Percentiles rank a stretch among this genome's conserved stretches.
Conservation (phyloP, 2,113 vertebrate genomes). For the Sylvietta virens region DNA sequence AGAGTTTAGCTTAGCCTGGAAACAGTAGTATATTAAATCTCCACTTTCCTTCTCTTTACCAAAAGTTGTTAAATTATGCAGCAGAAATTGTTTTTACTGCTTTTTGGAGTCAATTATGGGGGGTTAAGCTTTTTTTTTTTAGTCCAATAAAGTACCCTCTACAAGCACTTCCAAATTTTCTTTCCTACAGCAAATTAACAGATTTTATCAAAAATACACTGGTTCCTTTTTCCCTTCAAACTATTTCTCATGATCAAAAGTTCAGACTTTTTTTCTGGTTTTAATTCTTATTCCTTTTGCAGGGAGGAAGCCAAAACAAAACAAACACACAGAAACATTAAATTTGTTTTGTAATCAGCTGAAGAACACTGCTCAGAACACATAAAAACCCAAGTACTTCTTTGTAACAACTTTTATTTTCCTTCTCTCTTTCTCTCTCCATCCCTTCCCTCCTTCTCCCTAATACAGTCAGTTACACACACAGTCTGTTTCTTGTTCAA, state of each 20-base stretch:
- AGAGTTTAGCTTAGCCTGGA: neutral
- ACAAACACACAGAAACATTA: neutral
- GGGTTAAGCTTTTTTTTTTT: neutral
- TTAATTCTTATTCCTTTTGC: neutral
- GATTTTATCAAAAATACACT: neutral
- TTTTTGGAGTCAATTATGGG: neutral
- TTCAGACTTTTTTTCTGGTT: neutral
- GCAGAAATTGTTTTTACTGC: neutral
- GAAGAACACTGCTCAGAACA: neutral
- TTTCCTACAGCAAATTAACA: neutral
- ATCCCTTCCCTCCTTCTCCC: neutral
- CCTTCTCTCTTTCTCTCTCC: neutral
- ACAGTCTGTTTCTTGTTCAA: neutral
- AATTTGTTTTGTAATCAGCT: neutral
- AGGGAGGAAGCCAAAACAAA: neutral
- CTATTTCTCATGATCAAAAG: neutral
- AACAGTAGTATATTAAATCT: neutral
- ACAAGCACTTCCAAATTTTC: neutral
- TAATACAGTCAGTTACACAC: neutral
- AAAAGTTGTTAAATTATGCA: neutral
- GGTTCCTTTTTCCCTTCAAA: neutral
- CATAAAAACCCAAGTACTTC: rapidly evolving
- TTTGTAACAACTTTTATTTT: neutral
- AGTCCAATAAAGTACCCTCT: neutral
- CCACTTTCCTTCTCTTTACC: neutral